Percentiles rank a stretch among this genome's conserved stretches.
phyloP scores from a whole-genome alignment of 2,797 vertebrate genomes.

The Eleutherodactylus coqui region DNA sequence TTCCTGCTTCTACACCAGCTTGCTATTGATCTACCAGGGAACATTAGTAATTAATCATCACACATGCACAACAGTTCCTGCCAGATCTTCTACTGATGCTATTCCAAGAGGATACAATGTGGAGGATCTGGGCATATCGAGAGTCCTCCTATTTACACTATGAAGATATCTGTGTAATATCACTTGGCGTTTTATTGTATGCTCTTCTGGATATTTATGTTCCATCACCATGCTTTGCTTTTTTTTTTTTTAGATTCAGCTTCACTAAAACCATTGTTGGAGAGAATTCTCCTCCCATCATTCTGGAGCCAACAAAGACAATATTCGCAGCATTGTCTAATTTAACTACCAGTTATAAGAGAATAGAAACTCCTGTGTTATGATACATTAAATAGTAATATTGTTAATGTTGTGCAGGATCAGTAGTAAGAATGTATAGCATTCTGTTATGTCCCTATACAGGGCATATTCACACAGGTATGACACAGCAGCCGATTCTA shows the following conservation, averaged over 20 bases:
- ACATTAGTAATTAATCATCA: conserved; percentile 45
- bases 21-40: conserved; percentile 36
- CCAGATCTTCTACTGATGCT: conserved; percentile 10
- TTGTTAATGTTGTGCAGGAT: neutral
- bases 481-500: neutral
- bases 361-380: conserved; percentile 22
- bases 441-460: conserved; percentile 20
- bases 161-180: neutral
- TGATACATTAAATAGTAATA: neutral
- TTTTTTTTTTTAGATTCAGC: conserved; percentile 34
- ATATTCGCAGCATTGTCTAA: conserved; percentile 28
- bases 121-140: neutral
- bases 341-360: conserved; percentile 16
- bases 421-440: neutral
- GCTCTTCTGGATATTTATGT: neutral
- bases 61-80: conserved; percentile 34
- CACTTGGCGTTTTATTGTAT: neutral
- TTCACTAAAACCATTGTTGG: conserved; percentile 47
- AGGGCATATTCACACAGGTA: conserved; percentile 13
- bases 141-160: neutral
- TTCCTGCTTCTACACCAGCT: conserved; percentile 15
- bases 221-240: neutral
- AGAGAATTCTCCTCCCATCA: conserved; percentile 33
- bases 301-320: conserved; percentile 43
- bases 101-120: neutral